Conservation (phyloP, 2,797 vertebrate species). For the Urocyon cinereoargenteus region DNA sequence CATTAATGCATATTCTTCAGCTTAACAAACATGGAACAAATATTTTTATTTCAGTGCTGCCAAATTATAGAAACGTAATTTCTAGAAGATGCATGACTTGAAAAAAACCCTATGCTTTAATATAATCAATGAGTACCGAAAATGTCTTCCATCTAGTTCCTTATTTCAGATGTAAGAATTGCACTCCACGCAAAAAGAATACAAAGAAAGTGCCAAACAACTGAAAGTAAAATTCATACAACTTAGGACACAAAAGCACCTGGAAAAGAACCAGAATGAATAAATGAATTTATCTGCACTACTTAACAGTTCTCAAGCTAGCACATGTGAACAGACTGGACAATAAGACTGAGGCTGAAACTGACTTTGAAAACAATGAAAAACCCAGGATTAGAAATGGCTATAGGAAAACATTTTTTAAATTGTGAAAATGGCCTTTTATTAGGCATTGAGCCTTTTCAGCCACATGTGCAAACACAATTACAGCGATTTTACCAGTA, state of each 20-base stretch:
- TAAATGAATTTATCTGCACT: neutral
- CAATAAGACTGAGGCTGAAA: neutral
- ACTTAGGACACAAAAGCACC: neutral
- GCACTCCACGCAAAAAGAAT: neutral
- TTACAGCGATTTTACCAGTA: neutral
- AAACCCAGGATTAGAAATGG: slow-evolving; percentile 2
- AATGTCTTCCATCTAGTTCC: neutral
- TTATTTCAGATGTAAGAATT: slow-evolving; percentile 31
- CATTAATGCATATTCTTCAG: neutral
- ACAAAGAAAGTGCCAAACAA: neutral
- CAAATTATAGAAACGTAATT: neutral
- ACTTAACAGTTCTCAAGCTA: neutral
- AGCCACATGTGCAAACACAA: neutral
- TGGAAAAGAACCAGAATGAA: neutral
- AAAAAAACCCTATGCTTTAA: neutral
- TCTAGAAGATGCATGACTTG: neutral
- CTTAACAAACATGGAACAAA: slow-evolving; percentile 9
- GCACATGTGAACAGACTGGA: neutral
- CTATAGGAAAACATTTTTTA: neutral
- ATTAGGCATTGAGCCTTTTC: neutral
- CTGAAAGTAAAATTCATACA: neutral
- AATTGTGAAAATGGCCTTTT: slow-evolving; percentile 2
- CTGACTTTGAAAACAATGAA: neutral
- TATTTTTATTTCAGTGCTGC: slow-evolving; percentile 32
- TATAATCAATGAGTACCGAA: neutral